Percentiles rank a stretch among this genome's conserved stretches.
Conservation (phyloP, 23 tunicate genomes). For the Botrylloides violaceus region DNA sequence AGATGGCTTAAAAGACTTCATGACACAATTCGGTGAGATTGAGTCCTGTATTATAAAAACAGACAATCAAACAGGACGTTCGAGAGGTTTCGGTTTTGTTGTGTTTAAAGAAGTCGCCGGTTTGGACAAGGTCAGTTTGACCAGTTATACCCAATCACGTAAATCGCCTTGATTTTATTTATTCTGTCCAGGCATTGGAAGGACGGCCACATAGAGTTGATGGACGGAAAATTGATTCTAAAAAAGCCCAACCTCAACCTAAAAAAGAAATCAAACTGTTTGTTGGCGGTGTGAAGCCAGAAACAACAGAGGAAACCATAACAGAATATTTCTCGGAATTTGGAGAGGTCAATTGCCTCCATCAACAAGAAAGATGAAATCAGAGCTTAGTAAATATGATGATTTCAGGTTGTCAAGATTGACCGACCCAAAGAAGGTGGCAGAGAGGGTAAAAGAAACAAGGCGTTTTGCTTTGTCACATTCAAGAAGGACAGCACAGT, state of each 20-base stretch:
- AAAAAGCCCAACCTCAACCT: conserved; percentile 74
- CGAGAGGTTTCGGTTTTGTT: conserved; percentile 98
- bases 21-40: conserved; percentile 69
- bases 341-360: conserved; percentile 57
- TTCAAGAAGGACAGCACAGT: conserved; percentile 85
- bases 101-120: conserved; percentile 56
- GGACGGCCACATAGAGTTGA: conserved; percentile 43
- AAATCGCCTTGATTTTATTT: background rate
- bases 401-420: conserved; percentile 48
- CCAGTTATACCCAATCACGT: no score
- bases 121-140: conserved; percentile 59
- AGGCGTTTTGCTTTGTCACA: conserved; percentile 88
- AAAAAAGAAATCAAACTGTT: conserved; percentile 89
- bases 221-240: conserved; percentile 90
- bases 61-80: conserved; percentile 76
- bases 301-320: conserved; percentile 63
- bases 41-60: conserved; percentile 75
- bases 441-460: conserved; percentile 31
- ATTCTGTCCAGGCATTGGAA: conserved; percentile 36
- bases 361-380: background rate
- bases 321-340: conserved; percentile 64
- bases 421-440: conserved; percentile 62
- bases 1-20: conserved; percentile 66
- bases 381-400: background rate
- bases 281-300: conserved; percentile 93